Evolutionary conservation across 1,140 invertebrate species (phyloP).

Genomic region (Calliphora vicina): DNA sequence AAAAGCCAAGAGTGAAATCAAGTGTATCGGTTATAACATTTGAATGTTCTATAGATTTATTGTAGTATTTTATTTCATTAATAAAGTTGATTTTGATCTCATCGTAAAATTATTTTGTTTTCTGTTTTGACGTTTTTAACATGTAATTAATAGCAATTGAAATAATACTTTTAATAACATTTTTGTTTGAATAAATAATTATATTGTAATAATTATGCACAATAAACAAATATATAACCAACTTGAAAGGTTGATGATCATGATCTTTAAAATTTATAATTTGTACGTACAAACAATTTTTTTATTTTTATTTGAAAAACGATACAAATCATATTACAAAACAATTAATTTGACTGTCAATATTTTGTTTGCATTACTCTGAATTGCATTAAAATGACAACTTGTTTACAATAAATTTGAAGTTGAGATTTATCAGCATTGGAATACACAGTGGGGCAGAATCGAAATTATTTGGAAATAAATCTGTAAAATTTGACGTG

Average conservation of each 20-base stretch:
- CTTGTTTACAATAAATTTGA: too few species aligned
- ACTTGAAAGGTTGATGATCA: not conserved
- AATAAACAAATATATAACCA: not conserved
- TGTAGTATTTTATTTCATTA: not conserved
- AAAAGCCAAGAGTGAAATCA: not conserved
- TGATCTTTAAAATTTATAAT: not conserved
- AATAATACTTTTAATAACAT: not conserved
- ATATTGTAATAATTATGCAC: not conserved
- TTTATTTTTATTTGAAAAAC: not conserved
- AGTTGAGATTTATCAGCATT: too few species aligned
- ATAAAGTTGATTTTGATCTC: not conserved
- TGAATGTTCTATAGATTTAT: not conserved
- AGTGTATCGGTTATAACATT: not conserved
- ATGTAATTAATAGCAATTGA: not conserved
- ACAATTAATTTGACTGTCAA: not conserved
- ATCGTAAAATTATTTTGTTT: not conserved
- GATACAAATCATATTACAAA: not conserved
- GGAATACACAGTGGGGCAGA: too few species aligned
- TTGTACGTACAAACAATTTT: not conserved
- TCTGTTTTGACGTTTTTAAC: not conserved
- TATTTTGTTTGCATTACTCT: not conserved
- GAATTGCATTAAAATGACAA: not conserved
- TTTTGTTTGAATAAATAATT: not conserved
- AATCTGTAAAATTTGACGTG: too few species aligned
- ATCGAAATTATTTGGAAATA: too few species aligned